Evolutionary conservation across 2,113 vertebrate genomes (phyloP).

Genomic region (Toxotes jaculatrix): DNA sequence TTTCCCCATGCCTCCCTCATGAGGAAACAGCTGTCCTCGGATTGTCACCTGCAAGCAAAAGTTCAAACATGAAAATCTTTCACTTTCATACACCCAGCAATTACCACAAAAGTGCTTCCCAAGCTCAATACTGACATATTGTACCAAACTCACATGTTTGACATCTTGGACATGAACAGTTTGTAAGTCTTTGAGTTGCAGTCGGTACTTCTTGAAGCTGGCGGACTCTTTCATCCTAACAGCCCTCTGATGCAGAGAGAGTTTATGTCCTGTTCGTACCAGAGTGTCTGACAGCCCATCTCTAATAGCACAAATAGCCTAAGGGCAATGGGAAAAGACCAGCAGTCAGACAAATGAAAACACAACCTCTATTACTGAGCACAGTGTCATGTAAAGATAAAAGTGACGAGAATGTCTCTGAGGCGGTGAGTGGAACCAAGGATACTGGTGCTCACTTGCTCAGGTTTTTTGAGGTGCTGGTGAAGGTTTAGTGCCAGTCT

Average conservation of each 20-base stretch:
- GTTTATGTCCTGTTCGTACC: conserved; percentile 91
- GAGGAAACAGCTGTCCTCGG: conserved; percentile 92
- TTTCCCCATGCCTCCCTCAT: conserved; percentile 90
- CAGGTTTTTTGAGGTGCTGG: conserved; percentile 90
- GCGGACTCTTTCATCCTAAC: conserved; percentile 89
- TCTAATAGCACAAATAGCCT: conserved; percentile 88
- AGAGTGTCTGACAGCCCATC: conserved; percentile 88
- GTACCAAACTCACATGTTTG: conserved; percentile 86
- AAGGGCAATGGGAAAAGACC: neutral
- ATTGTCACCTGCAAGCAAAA: conserved; percentile 89
- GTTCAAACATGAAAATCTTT: neutral
- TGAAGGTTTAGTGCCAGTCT: conserved; percentile 94
- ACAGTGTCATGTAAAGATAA: neutral
- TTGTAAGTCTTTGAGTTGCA: conserved; percentile 86
- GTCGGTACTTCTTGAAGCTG: conserved; percentile 82
- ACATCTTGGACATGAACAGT: conserved; percentile 86
- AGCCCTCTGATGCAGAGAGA: conserved; percentile 91
- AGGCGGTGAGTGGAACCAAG: neutral
- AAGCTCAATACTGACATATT: neutral
- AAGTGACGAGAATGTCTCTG: neutral
- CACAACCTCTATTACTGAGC: neutral
- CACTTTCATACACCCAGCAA: neutral
- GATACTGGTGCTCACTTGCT: conserved; percentile 81
- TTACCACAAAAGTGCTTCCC: neutral
- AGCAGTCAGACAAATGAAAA: neutral